Evolutionary conservation across 2,113 vertebrate genomes (phyloP).

Genomic region (Mirza zaza): DNA sequence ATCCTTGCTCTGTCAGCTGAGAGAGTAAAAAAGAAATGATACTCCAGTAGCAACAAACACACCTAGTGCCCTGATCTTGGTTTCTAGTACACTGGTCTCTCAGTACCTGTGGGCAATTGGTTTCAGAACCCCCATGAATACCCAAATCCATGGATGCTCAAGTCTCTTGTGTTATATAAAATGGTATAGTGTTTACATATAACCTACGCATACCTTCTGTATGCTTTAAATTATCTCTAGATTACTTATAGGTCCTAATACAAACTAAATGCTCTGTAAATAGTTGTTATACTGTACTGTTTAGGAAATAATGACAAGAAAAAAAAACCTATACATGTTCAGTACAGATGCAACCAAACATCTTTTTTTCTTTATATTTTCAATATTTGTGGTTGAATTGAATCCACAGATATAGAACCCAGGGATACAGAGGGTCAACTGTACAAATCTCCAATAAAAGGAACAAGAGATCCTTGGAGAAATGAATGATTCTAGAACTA

Average conservation of each 20-base stretch:
- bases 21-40: neutral
- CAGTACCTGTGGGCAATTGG: neutral
- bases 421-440: neutral
- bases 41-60: neutral
- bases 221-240: neutral
- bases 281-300: neutral
- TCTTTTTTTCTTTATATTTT: neutral
- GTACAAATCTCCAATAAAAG: neutral
- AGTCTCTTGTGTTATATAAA: neutral
- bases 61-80: neutral
- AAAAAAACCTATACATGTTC: neutral
- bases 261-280: neutral
- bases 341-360: neutral
- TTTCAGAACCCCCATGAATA: neutral
- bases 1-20: neutral
- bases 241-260: neutral
- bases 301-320: neutral
- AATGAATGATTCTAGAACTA: neutral
- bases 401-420: neutral
- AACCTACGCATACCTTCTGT: neutral
- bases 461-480: neutral
- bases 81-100: neutral
- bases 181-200: neutral
- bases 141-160: neutral
- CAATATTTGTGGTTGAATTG: neutral